Evolutionary conservation across 2,797 vertebrate genomes (phyloP), one percentile per base, ranked within the genome.

Genomic region (Mastacembelus armatus): DNA sequence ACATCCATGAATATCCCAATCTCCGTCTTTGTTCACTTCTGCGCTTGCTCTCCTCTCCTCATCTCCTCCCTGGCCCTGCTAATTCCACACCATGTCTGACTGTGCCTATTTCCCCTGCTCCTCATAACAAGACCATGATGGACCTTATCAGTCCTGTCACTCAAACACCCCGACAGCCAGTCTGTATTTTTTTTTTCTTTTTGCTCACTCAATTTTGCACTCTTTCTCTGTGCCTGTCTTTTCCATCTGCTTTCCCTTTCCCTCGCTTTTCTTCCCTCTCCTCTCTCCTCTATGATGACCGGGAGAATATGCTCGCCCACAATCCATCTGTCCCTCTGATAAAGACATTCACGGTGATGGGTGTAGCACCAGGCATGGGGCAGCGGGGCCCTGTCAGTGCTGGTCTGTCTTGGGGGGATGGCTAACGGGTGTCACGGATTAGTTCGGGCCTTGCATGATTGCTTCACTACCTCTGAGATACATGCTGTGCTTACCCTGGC

Each of bases 61-160:
- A 6, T 68, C 63, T 60, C 30, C 36, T 66, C 63, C 47, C 74
- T 55, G 45, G 32, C 30, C 65, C 60, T 68, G 72, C 78, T 89
- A 84, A 90, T 90, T 84, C 74, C 62, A 61, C 36, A 10, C 47
- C 74, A 56, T 84, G 82, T 88, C 81, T 74, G 62, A 74, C 71
- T 54, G 71, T 42, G 59, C 33, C 78, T 68, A 40, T 77, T 77
- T 60, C 60, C 47, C 38, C 32, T 22, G 81, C 81, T 78, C 62
- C 77, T 88, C 77, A 84, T 87, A 89, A 91, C 71, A 66, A 78
- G 72, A 67, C 83, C 69, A 83, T 86, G 89, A 93, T 92, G 87
- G 78, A 74, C 86, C 80, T 89, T 91, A 92, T 93, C 92, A 70
- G 51, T 64, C 16, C 81, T 84, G 88, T 88, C 92, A 89, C 66